Evolutionary conservation across 2,888 invertebrate species (phyloP).

Genomic region (Amorpha juglandis): DNA sequence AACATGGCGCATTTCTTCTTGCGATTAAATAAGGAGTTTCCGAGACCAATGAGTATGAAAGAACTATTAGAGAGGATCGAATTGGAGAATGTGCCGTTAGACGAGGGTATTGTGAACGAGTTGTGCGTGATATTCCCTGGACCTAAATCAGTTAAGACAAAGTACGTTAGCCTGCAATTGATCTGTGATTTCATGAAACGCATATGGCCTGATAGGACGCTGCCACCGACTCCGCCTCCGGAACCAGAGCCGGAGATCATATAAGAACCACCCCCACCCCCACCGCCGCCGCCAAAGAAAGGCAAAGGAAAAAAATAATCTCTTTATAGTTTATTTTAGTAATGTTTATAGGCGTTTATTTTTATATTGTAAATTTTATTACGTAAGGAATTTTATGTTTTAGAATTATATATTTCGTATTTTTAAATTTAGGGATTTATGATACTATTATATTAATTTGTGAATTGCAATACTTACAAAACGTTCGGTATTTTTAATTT

Average conservation of each 20-base stretch:
- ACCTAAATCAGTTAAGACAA: slow-evolving; percentile 41
- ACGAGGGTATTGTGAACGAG: slow-evolving; percentile 49
- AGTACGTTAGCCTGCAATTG: slow-evolving; percentile 43
- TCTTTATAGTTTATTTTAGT: slow-evolving; percentile 17
- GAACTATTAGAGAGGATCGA: slow-evolving; percentile 34
- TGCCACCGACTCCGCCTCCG: slow-evolving; percentile 54
- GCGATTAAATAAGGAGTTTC: slow-evolving; percentile 35
- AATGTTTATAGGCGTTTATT: slow-evolving; percentile 27
- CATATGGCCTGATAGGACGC: slow-evolving; percentile 57
- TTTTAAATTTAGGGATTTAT: background rate
- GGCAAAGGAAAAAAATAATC: slow-evolving; percentile 25
- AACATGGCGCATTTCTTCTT: slow-evolving; percentile 48
- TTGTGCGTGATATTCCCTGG: slow-evolving; percentile 48
- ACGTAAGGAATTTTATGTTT: slow-evolving; percentile 30
- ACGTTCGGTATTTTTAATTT: no score
- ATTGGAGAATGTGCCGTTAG: slow-evolving; percentile 37
- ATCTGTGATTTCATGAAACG: slow-evolving; percentile 55
- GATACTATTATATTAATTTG: background rate
- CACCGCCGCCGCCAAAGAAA: slow-evolving; percentile 8
- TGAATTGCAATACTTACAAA: background rate
- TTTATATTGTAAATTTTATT: slow-evolving; percentile 22
- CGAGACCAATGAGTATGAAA: slow-evolving; percentile 37
- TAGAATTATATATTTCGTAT: slow-evolving; percentile 23
- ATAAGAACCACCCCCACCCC: slow-evolving; percentile 4
- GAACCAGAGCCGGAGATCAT: slow-evolving; percentile 34